phyloP scores from a whole-genome alignment of 2,797 vertebrate genomes.

The Carduelis carduelis region DNA sequence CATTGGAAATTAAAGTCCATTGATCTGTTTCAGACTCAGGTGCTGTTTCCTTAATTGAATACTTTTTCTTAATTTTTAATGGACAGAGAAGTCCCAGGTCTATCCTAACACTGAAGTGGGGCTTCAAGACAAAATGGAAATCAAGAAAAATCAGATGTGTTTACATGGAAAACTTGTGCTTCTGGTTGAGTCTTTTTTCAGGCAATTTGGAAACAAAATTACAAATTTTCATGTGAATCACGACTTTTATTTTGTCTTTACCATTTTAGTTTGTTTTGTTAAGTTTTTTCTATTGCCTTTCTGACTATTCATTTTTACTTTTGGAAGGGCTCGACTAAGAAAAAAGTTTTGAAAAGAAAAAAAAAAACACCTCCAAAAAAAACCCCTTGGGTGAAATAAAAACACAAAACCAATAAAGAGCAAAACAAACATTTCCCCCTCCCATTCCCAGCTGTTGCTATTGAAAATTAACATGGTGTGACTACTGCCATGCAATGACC shows the following conservation, averaged over 20 bases:
- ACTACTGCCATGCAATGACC: neutral
- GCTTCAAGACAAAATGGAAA: neutral
- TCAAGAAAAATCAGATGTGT: neutral
- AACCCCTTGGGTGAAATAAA: neutral
- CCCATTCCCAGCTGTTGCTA: neutral
- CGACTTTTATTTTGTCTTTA: neutral
- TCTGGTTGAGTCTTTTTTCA: neutral
- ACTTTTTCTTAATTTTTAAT: neutral
- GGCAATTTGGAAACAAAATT: neutral
- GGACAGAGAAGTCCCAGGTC: neutral
- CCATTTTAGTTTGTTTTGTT: neutral
- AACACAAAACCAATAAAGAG: neutral
- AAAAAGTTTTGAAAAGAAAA: neutral
- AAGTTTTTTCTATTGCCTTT: neutral
- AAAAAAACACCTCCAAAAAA: neutral
- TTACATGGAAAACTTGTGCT: neutral
- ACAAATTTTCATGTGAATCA: neutral
- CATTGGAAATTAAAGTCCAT: neutral
- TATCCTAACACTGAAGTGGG: neutral
- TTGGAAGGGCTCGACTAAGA: neutral
- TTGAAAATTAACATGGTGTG: neutral
- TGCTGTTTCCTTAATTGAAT: conserved; percentile 10
- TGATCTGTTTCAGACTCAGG: neutral
- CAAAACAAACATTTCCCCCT: neutral
- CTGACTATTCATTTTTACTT: neutral